Percentiles rank a stretch among this genome's conserved stretches.
These are phyloP conservation scores for Agonopterix arenella DNA, from an alignment of 2,888 invertebrate species.

Conservation along the genomic window DNA sequence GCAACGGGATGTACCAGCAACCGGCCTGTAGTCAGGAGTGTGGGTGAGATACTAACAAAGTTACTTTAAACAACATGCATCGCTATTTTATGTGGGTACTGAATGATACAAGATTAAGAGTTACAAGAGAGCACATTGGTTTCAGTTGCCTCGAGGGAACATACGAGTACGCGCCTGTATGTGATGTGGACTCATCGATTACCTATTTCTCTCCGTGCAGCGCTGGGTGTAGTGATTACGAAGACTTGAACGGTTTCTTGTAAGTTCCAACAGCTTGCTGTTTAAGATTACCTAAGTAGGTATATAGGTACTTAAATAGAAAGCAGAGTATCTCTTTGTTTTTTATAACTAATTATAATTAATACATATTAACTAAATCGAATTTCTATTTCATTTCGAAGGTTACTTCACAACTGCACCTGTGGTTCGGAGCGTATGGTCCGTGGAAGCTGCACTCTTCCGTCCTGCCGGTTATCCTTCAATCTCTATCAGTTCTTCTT, in stretches of 20 bases:
- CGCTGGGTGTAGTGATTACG: constrained; percentile 46
- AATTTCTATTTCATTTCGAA: constrained; percentile 14
- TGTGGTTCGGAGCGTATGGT: constrained; percentile 38
- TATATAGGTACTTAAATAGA: too few relatives aligned
- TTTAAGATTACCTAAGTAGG: too few relatives aligned
- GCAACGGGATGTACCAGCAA: constrained; percentile 23
- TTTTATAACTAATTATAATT: too few relatives aligned
- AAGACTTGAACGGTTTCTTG: constrained; percentile 50
- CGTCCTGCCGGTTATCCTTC: constrained; percentile 34
- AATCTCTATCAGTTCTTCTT: constrained; percentile 48
- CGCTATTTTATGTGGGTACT: too few relatives aligned
- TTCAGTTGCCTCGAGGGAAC: constrained; percentile 9
- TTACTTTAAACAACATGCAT: neutral
- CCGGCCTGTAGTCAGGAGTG: constrained; percentile 46
- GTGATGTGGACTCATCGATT: constrained; percentile 33
- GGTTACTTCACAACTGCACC: constrained; percentile 46
- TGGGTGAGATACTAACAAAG: constrained; percentile 26
- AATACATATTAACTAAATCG: too few relatives aligned
- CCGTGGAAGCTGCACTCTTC: constrained; percentile 52
- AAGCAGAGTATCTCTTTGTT: too few relatives aligned
- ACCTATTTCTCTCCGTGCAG: constrained; percentile 63
- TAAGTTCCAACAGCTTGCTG: constrained; percentile 23
- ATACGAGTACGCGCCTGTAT: constrained; percentile 60
- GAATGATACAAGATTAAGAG: too few relatives aligned
- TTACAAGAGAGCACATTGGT: too few relatives aligned